phyloP scores from a whole-genome alignment of 2,888 invertebrate species.

The Autographa pulchrina region DNA sequence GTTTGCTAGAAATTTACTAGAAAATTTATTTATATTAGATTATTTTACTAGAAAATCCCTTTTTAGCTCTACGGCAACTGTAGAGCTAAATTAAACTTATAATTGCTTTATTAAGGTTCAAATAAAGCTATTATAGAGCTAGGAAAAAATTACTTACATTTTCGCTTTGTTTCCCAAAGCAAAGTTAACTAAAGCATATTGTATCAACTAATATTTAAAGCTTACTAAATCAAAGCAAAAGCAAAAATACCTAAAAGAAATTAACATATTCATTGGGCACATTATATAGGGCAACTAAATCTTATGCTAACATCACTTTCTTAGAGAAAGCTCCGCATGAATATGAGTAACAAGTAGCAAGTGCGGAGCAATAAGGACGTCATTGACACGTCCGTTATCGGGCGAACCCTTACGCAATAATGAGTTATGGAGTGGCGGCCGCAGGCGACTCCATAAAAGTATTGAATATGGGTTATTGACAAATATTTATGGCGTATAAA shows the following conservation, averaged over 20 bases:
- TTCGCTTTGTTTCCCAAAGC: no score
- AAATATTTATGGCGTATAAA: constrained; percentile 89
- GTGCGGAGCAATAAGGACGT: constrained; percentile 72
- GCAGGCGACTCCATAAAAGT: constrained; percentile 86
- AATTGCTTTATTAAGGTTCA: no score
- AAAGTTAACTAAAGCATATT: no score
- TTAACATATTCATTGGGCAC: neutral
- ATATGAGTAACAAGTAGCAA: constrained; percentile 55
- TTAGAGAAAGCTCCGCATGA: constrained; percentile 23
- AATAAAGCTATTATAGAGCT: no score
- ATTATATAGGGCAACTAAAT: neutral
- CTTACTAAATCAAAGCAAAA: neutral
- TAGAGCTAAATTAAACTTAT: no score
- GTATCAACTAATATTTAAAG: no score
- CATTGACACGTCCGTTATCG: constrained; percentile 75
- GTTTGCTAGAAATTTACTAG: no score
- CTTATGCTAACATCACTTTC: neutral
- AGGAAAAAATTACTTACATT: no score
- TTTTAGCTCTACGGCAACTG: neutral
- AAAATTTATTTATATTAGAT: no score
- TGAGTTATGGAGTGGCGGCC: constrained; percentile 85
- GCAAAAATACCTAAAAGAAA: neutral
- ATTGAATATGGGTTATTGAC: constrained; percentile 88
- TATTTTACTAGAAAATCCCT: neutral
- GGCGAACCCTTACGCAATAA: constrained; percentile 81